A percentile compares a stretch with the other conserved stretches of the same genome.
phyloP scores from a whole-genome alignment of 2,113 vertebrate genomes.

The Sinocyclocheilus maitianheensis region DNA sequence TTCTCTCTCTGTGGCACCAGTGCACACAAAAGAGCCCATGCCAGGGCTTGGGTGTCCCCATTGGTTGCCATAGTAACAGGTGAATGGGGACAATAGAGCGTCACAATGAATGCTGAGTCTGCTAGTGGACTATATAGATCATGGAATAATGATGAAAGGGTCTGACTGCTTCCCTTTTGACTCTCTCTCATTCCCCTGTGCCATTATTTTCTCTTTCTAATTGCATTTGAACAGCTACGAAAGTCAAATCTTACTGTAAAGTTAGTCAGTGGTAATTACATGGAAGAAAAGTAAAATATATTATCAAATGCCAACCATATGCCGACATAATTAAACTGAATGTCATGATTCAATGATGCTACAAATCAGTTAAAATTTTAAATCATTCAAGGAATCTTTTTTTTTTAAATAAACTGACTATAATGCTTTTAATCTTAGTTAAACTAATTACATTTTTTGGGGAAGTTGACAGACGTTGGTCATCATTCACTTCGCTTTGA shows the following conservation, averaged over 20 bases:
- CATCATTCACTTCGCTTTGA: neutral
- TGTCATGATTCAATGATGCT: neutral
- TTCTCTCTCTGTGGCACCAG: neutral
- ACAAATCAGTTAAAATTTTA: no score
- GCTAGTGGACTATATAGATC: constrained; percentile 9
- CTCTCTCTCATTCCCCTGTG: neutral
- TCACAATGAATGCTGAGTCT: constrained; percentile 24
- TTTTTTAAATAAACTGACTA: no score
- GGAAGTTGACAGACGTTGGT: neutral
- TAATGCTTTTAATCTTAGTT: no score
- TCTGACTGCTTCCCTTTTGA: neutral
- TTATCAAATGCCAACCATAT: neutral
- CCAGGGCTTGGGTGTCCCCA: neutral
- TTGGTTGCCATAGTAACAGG: neutral
- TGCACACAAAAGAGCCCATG: constrained; percentile 11
- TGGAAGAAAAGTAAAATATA: neutral
- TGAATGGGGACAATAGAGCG: neutral
- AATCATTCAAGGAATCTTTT: no score
- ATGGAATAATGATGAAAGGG: constrained; percentile 30
- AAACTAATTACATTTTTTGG: no score
- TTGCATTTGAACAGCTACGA: neutral
- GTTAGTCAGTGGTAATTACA: neutral
- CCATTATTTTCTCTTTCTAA: neutral
- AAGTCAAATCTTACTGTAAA: neutral
- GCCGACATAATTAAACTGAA: neutral